Percentiles rank a stretch among this genome's conserved stretches.
Conservation (phyloP, 2,888 invertebrate species). For the Hirtodrosophila trivittata region DNA sequence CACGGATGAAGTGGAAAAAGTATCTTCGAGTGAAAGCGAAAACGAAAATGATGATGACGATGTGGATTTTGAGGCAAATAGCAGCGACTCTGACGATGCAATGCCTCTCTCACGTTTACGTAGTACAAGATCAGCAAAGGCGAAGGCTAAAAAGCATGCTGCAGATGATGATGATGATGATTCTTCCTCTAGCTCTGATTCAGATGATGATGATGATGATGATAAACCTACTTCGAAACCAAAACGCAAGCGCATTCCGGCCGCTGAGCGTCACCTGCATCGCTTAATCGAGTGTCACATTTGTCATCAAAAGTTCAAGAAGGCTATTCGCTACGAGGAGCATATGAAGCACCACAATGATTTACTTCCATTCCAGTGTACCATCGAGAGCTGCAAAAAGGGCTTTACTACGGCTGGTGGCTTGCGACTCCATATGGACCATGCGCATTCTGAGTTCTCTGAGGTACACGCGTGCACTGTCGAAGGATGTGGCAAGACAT, state of each 20-base stretch:
- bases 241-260: constrained; percentile 69
- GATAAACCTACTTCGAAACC: constrained; percentile 44
- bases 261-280: constrained; percentile 70
- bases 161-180: constrained; percentile 39
- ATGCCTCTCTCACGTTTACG: constrained; percentile 63
- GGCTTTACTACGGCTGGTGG: constrained; percentile 80
- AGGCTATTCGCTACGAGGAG: constrained; percentile 77
- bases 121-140: constrained; percentile 34
- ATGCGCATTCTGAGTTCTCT: constrained; percentile 80
- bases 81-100: constrained; percentile 72
- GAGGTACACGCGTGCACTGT: constrained; percentile 78
- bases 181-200: constrained; percentile 52
- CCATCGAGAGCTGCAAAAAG: constrained; percentile 76
- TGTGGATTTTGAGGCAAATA: constrained; percentile 66
- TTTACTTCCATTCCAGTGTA: constrained; percentile 80
- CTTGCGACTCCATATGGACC: constrained; percentile 76
- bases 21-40: constrained; percentile 59
- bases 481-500: constrained; percentile 77
- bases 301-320: constrained; percentile 81
- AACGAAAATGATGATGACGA: constrained; percentile 61
- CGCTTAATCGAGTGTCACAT: constrained; percentile 80
- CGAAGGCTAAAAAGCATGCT: constrained; percentile 36
- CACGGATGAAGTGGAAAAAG: constrained; percentile 54
- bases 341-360: constrained; percentile 82
- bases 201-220: constrained; percentile 33